Evolutionary conservation across 2,113 vertebrate genomes (phyloP).

Genomic region (Lepidothrix coronata): DNA sequence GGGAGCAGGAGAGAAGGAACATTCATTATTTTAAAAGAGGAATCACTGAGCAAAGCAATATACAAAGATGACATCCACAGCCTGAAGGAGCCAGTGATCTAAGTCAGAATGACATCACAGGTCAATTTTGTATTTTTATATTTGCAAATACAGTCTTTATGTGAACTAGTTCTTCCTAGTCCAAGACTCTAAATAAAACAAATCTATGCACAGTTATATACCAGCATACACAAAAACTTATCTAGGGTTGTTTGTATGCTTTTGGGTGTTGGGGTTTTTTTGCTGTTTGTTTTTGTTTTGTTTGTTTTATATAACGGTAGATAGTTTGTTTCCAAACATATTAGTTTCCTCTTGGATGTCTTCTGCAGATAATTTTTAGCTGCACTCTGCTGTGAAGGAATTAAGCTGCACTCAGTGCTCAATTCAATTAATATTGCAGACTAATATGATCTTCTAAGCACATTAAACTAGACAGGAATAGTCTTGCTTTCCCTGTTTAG

Average conservation of each 20-base stretch:
- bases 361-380: not conserved
- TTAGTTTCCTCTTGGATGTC: not conserved
- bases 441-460: not conserved
- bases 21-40: slow-evolving; percentile 9
- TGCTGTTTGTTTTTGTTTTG: not conserved
- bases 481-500: not conserved
- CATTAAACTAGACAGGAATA: not conserved
- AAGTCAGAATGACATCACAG: slow-evolving; percentile 22
- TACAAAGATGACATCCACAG: not conserved
- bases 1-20: not conserved
- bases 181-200: not conserved
- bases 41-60: not conserved
- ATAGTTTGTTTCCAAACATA: not conserved
- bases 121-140: not conserved
- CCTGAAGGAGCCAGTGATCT: slow-evolving; percentile 44
- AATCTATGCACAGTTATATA: not conserved
- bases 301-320: not conserved
- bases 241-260: not conserved
- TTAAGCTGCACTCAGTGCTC: not conserved
- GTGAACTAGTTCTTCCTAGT: not conserved
- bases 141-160: not conserved
- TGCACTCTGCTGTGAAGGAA: not conserved
- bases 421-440: not conserved
- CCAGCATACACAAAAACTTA: not conserved
- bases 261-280: not conserved